Percentiles rank a stretch among this genome's conserved stretches.
phyloP scores from a whole-genome alignment of 2,797 vertebrate species.

The Bradypodion ventrale region DNA sequence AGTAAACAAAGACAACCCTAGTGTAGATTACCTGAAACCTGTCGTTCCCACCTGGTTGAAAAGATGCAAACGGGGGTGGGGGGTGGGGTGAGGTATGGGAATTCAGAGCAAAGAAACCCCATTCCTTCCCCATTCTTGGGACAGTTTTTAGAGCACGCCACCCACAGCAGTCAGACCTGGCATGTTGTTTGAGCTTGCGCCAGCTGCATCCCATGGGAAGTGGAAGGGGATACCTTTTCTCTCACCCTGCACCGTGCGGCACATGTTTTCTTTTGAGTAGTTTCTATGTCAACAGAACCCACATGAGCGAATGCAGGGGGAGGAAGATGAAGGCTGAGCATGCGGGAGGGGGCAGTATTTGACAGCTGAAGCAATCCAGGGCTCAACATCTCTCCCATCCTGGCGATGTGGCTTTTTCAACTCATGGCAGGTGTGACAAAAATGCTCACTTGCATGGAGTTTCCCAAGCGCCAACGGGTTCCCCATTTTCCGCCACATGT shows the following conservation, averaged over 20 bases:
- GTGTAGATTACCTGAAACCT: too few relatives aligned
- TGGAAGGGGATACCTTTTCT: conserved; percentile 12
- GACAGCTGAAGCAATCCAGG: conserved; percentile 16
- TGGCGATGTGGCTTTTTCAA: not conserved
- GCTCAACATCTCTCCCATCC: not conserved
- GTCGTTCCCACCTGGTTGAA: too few relatives aligned
- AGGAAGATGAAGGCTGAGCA: not conserved
- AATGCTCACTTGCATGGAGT: not conserved
- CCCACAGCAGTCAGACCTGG: too few relatives aligned
- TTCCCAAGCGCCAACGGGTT: conserved; percentile 1
- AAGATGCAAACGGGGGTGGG: too few relatives aligned
- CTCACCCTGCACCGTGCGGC: not conserved
- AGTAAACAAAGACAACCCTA: too few relatives aligned
- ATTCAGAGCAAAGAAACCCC: too few relatives aligned
- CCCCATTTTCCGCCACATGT: not conserved
- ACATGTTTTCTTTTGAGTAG: conserved; percentile 25
- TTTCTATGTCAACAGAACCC: conserved; percentile 27
- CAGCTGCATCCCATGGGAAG: not conserved
- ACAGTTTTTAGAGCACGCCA: too few relatives aligned
- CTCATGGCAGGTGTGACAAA: not conserved
- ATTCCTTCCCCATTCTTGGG: too few relatives aligned
- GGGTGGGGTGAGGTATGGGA: too few relatives aligned
- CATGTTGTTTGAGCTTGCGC: not conserved
- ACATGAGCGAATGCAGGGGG: conserved; percentile 11
- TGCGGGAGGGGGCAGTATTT: not conserved